Base-by-base conservation (phyloP, 2,113 vertebrate species). In the Cariama cristata region DNA sequence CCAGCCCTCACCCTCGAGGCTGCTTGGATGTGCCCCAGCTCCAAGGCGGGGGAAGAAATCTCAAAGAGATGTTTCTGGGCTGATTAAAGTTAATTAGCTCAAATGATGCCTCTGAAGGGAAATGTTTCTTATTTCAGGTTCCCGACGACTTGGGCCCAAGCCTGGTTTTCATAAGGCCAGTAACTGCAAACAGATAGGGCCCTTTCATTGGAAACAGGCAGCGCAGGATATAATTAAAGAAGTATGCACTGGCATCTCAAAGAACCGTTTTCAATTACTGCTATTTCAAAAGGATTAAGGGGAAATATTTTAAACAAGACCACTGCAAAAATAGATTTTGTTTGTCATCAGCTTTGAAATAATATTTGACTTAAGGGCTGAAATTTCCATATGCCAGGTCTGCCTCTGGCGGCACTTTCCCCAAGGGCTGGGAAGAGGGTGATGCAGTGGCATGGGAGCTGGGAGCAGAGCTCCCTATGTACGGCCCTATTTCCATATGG, bases 261-360 rank as follows among this genome's bases (percentile, higher is more conserved):
- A 96, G 97, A 96, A 93, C 97, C 97, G 93, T 94, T 98, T 98
- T 95, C 98, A 98, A 98, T 98, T 98, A 98, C 96, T 88, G 95
- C 84, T 93, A 60, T 97, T 98, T 98, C 91, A 88, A 98, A 97
- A 98, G 96, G 95, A 98, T 98, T 97, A 98, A 97, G 97, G 93
- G 93, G 93, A 98, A 98, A 97, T 98, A 97, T 97, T 98, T 98
- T 97, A 98, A 98, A 98, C 91, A 98, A 98, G 97, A 94, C 98
- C 97, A 92, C 96, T 97, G 96, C 97, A 98, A 98, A 98, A 98
- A 98, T 98, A 98, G 98, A 97, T 98, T 97, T 98, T 98, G 95
- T 98, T 98, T 98, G 97, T 97, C 97, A 97, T 98, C 98, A 98
- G 93, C 97, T 98, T 97, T 98, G 97, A 97, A 98, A 98, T 97